Evolutionary conservation across 2,888 invertebrate genomes (phyloP).

Genomic region (Homarus gammarus): DNA sequence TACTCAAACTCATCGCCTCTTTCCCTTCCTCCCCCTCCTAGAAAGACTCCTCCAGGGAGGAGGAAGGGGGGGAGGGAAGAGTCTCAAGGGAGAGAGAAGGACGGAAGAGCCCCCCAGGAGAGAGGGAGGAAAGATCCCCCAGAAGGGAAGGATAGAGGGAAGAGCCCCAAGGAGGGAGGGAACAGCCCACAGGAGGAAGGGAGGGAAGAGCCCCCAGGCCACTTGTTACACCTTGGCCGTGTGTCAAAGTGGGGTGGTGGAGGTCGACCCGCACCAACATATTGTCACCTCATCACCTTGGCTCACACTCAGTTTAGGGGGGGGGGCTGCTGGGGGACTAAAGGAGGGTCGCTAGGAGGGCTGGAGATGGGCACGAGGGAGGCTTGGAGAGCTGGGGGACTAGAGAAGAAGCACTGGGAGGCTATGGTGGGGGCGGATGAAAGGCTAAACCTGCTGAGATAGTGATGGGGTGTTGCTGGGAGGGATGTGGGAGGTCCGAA

Average conservation of each 20-base stretch:
- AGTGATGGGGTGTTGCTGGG: no score
- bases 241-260: background rate
- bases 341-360: no score
- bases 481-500: no score
- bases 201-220: background rate
- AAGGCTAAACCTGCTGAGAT: no score
- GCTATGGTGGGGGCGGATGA: no score
- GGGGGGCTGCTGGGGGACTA: no score
- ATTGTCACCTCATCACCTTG: no score
- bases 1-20: background rate
- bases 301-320: no score
- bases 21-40: background rate
- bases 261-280: background rate
- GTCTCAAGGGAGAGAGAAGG: background rate
- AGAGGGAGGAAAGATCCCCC: background rate
- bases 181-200: background rate
- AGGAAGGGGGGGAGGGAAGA: background rate
- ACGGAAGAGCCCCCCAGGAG: background rate
- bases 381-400: no score
- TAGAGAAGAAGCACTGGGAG: no score
- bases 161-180: no score
- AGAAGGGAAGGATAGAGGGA: background rate
- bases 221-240: background rate
- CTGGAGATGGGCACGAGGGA: no score
- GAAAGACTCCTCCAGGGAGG: background rate